Evolutionary conservation across 1,140 invertebrate species (phyloP), one percentile per base, ranked within the genome.

Genomic region (Neelides sp.): DNA sequence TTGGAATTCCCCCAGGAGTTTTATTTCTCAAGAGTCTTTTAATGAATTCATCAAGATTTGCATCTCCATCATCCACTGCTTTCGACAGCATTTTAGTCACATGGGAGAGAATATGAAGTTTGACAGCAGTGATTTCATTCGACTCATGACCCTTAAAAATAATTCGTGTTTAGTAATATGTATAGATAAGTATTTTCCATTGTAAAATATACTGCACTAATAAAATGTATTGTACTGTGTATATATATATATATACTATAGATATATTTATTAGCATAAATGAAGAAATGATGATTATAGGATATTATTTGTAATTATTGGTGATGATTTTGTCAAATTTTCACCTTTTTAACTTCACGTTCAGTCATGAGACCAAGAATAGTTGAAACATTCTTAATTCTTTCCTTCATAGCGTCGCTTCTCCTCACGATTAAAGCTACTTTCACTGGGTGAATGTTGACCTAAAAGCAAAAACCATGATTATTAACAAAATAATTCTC

Each of bases 41-140:
- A 17, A 69, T 64, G 15, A 66, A 63, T 22, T 50, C 52, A 42
- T 67, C 64, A 36, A 68, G 50, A n/a, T 52, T 40, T 15, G 40
- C 35, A 4, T 10, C 27, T 23, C 17, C 19, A 19, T 28, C 45
- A 15, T 23, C 39, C 8, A 28, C 36, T 56, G 51, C 22, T 41
- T 52, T 57, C 34, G 26, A 19, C 32, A 55, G 40, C 37, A 89
- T 70, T 66, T 84, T 82, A 32, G 71, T 74, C 10, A 90, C 72
- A 64, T 77, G 86, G 28, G 78, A 72, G 1, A 93, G 67, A 64
- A 91, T 91, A 65, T 93, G 87, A 63, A 85, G 83, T 65, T 96
- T 95, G 54, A 94, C 85, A 1, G 87, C 79, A 73, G 91, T 79
- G 4, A 95, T 76, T 73, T 98, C 93, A 68, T 97, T 97, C 0